These are phyloP conservation scores for Agrochola litura DNA, from an alignment of 2,888 invertebrate species.

Conservation along the genomic window DNA sequence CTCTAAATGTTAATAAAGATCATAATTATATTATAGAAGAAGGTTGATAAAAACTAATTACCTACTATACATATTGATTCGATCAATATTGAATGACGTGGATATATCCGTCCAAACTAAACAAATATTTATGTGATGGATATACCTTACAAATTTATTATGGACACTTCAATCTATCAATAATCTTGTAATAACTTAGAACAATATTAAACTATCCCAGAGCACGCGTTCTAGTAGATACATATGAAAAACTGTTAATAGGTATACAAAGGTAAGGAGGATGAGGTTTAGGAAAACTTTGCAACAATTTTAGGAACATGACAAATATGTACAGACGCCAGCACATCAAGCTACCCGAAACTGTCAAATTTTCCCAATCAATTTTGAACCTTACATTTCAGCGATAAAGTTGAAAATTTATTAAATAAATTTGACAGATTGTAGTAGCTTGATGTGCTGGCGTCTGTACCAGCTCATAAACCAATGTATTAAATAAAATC, in stretches of 20 bases:
- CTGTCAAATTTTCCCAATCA: no score
- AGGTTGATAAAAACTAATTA: background rate
- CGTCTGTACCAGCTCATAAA: no score
- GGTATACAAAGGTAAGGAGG: background rate
- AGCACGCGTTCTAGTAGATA: background rate
- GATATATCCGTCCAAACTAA: background rate
- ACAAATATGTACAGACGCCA: background rate
- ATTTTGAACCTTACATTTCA: no score
- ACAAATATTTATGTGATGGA: constrained; percentile 22
- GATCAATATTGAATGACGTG: constrained; percentile 10
- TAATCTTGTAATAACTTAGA: background rate
- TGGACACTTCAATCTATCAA: constrained; percentile 12
- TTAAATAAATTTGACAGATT: no score
- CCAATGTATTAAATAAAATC: background rate
- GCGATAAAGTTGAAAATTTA: no score
- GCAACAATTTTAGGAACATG: background rate
- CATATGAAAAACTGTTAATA: background rate
- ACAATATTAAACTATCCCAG: background rate
- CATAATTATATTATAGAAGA: background rate
- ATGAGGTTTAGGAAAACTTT: background rate
- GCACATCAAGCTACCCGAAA: no score
- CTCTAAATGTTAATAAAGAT: background rate
- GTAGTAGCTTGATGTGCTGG: no score
- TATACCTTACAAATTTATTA: constrained; percentile 7
- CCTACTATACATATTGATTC: background rate